These are phyloP conservation scores for Hecatera dysodea DNA, from an alignment of 2,888 invertebrate species.

Conservation along the genomic window DNA sequence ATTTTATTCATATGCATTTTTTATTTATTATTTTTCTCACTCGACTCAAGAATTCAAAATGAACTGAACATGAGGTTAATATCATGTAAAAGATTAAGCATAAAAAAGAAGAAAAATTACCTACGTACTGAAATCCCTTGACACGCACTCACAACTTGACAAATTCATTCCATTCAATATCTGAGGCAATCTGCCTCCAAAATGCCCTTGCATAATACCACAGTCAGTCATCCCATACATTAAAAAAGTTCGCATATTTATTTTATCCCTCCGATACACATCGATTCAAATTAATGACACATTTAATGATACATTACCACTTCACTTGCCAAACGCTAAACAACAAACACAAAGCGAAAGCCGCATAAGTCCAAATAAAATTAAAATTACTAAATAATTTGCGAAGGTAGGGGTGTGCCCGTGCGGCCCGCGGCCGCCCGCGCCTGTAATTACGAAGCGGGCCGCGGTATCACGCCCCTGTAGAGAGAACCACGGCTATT, in stretches of 20 bases:
- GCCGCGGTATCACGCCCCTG: slow-evolving; percentile 81
- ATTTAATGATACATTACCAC: slow-evolving; percentile 72
- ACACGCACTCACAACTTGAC: slow-evolving; percentile 36
- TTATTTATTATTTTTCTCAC: slow-evolving; percentile 62
- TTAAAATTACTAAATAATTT: slow-evolving; percentile 89
- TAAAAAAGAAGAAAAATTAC: not conserved
- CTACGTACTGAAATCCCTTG: slow-evolving; percentile 13
- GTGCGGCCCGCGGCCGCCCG: slow-evolving; percentile 80
- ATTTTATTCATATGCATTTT: slow-evolving; percentile 84
- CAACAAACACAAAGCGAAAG: slow-evolving; percentile 66
- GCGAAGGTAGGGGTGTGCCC: slow-evolving; percentile 80
- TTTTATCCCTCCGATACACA: slow-evolving; percentile 62
- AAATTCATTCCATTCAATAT: slow-evolving; percentile 50
- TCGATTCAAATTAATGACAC: slow-evolving; percentile 70
- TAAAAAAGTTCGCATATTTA: slow-evolving; percentile 63
- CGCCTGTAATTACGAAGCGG: slow-evolving; percentile 86
- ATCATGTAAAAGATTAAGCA: not conserved
- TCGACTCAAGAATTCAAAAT: not conserved
- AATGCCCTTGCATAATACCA: slow-evolving; percentile 37
- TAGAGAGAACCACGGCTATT: slow-evolving; percentile 76
- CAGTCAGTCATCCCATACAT: slow-evolving; percentile 35
- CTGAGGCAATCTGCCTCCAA: slow-evolving; percentile 26
- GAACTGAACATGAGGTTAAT: slow-evolving; percentile 3
- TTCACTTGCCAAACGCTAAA: slow-evolving; percentile 78
- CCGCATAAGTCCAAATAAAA: slow-evolving; percentile 86